phyloP scores from a whole-genome alignment of 2,113 vertebrate species.

The Oryzias woworae region DNA sequence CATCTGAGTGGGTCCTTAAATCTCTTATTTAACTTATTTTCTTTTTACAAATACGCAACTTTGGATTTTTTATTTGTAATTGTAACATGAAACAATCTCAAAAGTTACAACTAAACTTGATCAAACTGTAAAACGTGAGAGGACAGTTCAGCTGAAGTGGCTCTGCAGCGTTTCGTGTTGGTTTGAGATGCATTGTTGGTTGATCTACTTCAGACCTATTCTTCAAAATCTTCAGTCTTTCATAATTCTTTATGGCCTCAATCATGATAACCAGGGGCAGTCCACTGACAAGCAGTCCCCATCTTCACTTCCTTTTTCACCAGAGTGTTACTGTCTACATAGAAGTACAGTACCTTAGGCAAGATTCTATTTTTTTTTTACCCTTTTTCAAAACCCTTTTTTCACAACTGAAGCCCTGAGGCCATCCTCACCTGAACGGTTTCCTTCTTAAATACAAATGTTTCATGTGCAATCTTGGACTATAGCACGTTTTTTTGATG shows the following conservation, averaged over 20 bases:
- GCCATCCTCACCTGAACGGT: neutral
- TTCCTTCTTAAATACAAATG: neutral
- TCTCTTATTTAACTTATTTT: too few species aligned
- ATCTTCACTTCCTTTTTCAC: conserved; percentile 48
- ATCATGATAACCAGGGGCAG: conserved; percentile 52
- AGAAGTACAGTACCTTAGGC: too few species aligned
- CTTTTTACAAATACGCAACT: too few species aligned
- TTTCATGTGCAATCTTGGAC: neutral
- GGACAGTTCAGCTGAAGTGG: neutral
- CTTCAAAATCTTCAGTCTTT: conserved; percentile 30
- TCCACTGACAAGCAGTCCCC: conserved; percentile 47
- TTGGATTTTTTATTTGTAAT: too few species aligned
- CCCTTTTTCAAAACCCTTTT: neutral
- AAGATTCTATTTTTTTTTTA: neutral
- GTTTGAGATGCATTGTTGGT: conserved; percentile 21
- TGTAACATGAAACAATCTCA: too few species aligned
- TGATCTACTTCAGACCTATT: conserved; percentile 55
- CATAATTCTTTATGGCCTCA: conserved; percentile 41
- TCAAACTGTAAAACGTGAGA: neutral
- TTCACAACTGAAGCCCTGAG: neutral
- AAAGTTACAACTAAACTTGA: neutral
- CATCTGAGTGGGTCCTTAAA: too few species aligned
- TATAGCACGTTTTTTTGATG: neutral
- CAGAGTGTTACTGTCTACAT: neutral
- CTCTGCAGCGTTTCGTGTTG: conserved; percentile 17